phyloP scores from a whole-genome alignment of 1,140 invertebrate species.

The Cotesia typhae region DNA sequence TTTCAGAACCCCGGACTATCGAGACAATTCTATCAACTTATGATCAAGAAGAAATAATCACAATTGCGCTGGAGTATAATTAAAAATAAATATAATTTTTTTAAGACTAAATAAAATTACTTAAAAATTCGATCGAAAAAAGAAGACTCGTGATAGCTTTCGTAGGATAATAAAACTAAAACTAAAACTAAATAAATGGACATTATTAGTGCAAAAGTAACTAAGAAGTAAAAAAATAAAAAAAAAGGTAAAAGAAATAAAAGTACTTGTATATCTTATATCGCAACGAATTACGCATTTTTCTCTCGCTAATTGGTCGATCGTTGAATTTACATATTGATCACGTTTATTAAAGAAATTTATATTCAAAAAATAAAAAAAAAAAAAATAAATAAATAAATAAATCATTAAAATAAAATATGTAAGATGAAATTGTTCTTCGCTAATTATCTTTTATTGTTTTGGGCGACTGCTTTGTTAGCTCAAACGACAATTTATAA shows the following conservation, averaged over 20 bases:
- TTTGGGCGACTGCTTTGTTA: slow-evolving; percentile 27
- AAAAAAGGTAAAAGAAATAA: slow-evolving; percentile 28
- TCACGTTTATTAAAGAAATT: slow-evolving; percentile 37
- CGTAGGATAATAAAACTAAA: slow-evolving; percentile 38
- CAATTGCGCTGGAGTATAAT: slow-evolving; percentile 42
- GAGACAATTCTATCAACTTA: slow-evolving; percentile 43
- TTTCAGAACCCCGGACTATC: slow-evolving; percentile 40
- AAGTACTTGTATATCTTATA: slow-evolving; percentile 43
- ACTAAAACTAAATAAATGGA: neutral
- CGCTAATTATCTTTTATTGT: slow-evolving; percentile 41
- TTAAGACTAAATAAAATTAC: slow-evolving; percentile 13
- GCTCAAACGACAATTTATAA: slow-evolving; percentile 29
- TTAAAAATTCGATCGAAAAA: slow-evolving; percentile 38
- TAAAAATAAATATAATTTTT: slow-evolving; percentile 37
- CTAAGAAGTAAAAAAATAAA: slow-evolving; percentile 34
- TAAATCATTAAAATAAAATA: neutral
- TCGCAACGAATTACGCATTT: slow-evolving; percentile 42
- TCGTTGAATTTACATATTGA: slow-evolving; percentile 33
- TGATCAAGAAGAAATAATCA: slow-evolving; percentile 41
- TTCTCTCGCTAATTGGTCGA: slow-evolving; percentile 39
- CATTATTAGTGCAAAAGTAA: slow-evolving; percentile 39
- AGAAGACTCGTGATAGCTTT: slow-evolving; percentile 42
- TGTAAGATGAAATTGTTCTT: slow-evolving; percentile 32
- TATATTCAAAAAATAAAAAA: slow-evolving; percentile 15
- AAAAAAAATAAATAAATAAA: slow-evolving; percentile 19